Conservation (phyloP, 2,797 vertebrate genomes). For the Crenuchus spilurus region DNA sequence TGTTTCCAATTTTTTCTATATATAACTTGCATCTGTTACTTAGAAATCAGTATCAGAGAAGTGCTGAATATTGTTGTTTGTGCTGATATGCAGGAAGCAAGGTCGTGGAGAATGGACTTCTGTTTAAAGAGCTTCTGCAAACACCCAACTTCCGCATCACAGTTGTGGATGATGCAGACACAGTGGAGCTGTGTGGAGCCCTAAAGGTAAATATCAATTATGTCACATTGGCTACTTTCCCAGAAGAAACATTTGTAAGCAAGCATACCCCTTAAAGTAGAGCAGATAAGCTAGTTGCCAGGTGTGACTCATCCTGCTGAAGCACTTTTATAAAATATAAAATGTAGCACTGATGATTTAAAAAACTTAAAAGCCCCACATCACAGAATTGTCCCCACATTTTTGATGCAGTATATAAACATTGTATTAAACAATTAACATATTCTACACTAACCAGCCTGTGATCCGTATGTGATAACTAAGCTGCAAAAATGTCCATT, state of each 20-base stretch:
- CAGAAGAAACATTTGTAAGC: constrained; percentile 8
- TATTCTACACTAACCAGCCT: too few relatives aligned
- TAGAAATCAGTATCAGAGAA: not conserved
- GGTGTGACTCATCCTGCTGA: constrained; percentile 4
- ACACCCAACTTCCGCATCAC: constrained; percentile 92
- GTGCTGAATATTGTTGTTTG: constrained; percentile 8
- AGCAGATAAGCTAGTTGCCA: not conserved
- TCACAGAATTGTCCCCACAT: too few relatives aligned
- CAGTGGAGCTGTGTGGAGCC: constrained; percentile 91
- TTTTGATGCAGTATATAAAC: too few relatives aligned
- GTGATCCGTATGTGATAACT: too few relatives aligned
- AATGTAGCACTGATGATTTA: too few relatives aligned
- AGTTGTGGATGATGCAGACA: constrained; percentile 89
- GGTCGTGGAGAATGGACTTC: constrained; percentile 83
- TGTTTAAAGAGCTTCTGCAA: constrained; percentile 93
- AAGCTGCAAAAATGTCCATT: too few relatives aligned
- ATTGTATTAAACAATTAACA: too few relatives aligned
- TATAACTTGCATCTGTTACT: not conserved
- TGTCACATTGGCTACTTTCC: constrained; percentile 24
- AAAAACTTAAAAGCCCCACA: too few relatives aligned
- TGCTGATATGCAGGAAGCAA: constrained; percentile 78
- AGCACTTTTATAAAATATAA: not conserved
- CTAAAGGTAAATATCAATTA: constrained; percentile 81
- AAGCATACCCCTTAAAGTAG: not conserved
- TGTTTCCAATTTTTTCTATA: too few relatives aligned